These are phyloP conservation scores for Sylvia atricapilla DNA, from an alignment of 2,113 vertebrate genomes.

Conservation along the genomic window DNA sequence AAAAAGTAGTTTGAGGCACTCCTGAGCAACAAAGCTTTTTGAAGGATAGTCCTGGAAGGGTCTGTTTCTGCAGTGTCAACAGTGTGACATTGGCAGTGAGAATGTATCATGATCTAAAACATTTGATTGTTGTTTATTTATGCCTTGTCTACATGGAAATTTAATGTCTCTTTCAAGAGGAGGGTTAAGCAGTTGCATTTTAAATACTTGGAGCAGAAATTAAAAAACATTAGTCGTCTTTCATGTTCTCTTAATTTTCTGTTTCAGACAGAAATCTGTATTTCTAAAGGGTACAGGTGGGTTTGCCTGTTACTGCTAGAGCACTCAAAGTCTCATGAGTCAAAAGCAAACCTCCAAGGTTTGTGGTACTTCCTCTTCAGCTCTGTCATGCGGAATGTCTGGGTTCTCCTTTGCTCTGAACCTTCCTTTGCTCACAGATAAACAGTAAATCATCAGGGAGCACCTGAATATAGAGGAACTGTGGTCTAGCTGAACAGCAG, in stretches of 20 bases:
- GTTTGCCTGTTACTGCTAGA: background rate
- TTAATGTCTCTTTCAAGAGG: background rate
- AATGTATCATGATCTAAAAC: background rate
- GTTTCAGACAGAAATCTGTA: background rate
- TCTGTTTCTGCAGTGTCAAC: slow-evolving; percentile 8
- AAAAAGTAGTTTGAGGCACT: background rate
- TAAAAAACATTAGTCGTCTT: background rate
- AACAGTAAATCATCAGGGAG: background rate
- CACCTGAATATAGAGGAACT: background rate
- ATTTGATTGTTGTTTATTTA: background rate
- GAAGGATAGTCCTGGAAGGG: background rate
- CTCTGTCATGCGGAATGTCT: background rate
- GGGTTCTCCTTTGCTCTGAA: background rate
- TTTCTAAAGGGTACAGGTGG: background rate
- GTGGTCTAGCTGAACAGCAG: background rate
- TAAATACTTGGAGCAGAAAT: background rate
- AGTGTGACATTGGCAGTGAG: background rate
- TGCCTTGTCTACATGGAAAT: background rate
- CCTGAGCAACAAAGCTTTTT: background rate
- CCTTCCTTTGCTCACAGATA: background rate
- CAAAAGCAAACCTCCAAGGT: background rate
- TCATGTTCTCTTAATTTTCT: background rate
- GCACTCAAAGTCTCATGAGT: background rate
- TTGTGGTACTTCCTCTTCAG: background rate
- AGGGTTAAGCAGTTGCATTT: background rate